phyloP scores from a whole-genome alignment of 2,888 invertebrate genomes.

The Eudemis profundana region DNA sequence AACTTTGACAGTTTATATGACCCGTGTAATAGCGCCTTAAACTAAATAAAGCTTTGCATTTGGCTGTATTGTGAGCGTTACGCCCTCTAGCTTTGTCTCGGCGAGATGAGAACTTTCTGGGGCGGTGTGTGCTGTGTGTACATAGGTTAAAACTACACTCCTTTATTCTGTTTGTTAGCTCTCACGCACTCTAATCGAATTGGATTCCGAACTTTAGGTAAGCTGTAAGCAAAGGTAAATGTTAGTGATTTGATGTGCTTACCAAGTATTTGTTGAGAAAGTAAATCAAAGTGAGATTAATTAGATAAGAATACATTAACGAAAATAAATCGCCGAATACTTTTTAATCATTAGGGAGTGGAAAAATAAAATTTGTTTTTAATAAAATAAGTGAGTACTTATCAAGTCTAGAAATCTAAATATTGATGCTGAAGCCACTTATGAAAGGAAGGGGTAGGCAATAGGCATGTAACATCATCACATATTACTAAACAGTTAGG shows the following conservation, averaged over 20 bases:
- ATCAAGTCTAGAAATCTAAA: too few species aligned
- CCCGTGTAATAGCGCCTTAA: slow-evolving; percentile 84
- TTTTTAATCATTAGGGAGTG: not conserved
- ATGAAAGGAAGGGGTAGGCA: too few species aligned
- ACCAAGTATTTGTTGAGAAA: not conserved
- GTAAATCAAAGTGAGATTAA: not conserved
- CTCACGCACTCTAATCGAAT: slow-evolving; percentile 36
- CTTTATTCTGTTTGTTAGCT: slow-evolving; percentile 37
- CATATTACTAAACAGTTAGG: too few species aligned
- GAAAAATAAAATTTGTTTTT: not conserved
- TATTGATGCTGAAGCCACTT: too few species aligned
- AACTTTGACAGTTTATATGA: slow-evolving; percentile 85
- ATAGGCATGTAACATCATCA: too few species aligned
- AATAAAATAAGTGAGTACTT: not conserved
- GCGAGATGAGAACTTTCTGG: slow-evolving; percentile 68
- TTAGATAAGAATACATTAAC: not conserved
- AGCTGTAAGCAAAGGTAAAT: slow-evolving; percentile 14
- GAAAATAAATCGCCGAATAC: not conserved
- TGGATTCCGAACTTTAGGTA: slow-evolving; percentile 30
- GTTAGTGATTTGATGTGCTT: not conserved
- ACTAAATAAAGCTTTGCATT: slow-evolving; percentile 83
- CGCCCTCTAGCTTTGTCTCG: slow-evolving; percentile 73
- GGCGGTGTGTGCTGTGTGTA: slow-evolving; percentile 31
- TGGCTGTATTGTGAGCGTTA: slow-evolving; percentile 68
- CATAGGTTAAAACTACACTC: slow-evolving; percentile 35